Evolutionary conservation across 1,140 invertebrate species (phyloP).

Genomic region (Papilio polyxenes): DNA sequence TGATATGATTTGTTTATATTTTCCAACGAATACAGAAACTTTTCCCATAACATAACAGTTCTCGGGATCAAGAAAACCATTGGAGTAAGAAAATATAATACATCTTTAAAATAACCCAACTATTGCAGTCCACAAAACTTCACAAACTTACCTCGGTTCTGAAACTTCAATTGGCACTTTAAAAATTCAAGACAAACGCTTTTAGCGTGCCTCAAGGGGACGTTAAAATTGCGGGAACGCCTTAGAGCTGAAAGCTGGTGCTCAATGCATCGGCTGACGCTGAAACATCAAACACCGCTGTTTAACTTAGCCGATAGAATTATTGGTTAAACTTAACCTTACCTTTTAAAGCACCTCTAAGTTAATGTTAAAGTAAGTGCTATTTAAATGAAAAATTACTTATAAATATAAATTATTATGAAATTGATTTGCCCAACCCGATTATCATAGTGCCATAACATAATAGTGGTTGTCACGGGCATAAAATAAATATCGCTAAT

Average conservation of each 20-base stretch:
- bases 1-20: not conserved
- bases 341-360: constrained; percentile 41
- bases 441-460: not conserved
- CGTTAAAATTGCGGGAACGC: constrained; percentile 43
- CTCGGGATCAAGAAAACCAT: not conserved
- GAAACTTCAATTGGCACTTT: constrained; percentile 75
- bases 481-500: constrained; percentile 2
- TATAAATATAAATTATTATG: too few relatives aligned
- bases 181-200: constrained; percentile 79
- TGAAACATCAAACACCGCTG: constrained; percentile 60
- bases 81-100: not conserved
- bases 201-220: constrained; percentile 63
- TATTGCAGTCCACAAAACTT: constrained; percentile 46
- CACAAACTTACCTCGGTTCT: constrained; percentile 51
- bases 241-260: constrained; percentile 50
- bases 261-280: constrained; percentile 57
- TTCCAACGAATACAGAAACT: not conserved
- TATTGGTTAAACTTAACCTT: constrained; percentile 64
- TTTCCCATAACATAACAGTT: constrained; percentile 9
- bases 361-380: constrained; percentile 14
- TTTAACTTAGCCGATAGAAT: constrained; percentile 69
- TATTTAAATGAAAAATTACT: too few relatives aligned
- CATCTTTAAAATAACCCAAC: constrained; percentile 23
- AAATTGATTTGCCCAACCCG: too few relatives aligned
- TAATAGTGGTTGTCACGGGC: not conserved